Evolutionary conservation across 2,888 invertebrate genomes (phyloP), one percentile per base, ranked within the genome.

Genomic region (Limulus polyphemus): DNA sequence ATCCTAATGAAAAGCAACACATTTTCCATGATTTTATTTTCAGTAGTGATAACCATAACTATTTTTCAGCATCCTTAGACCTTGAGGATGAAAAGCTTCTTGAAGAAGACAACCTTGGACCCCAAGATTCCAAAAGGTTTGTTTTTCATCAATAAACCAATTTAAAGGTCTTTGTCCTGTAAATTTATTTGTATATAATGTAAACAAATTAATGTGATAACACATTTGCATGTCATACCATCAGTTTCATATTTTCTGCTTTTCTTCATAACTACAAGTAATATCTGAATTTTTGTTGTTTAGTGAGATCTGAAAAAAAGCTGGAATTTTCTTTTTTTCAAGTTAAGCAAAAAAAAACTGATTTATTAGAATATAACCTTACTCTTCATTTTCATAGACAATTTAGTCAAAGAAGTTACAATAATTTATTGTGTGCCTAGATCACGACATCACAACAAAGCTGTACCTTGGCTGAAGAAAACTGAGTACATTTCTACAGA

Each of bases 401-500:
- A 50, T 13, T 50, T n/a, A 50, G 13, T 50, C 13, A 50, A n/a
- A n/a, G 14, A 9, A 7, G 7, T 50, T n/a, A 50, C 3, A 10
- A n/a, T 50, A 14, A n/a, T 54, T 54, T 54, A 54, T 32, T 17
- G n/a, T 14, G 13, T 51, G 13, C 14, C 47, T 14, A 80, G 83
- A 69, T 97, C 97, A 0, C 83, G 90, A 10, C 95, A 97, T 79
- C 98, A 99, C 81, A 93, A 93, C 1, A 87, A 90, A 69, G 90
- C 88, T 74, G 98, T 99, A 1, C 97, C 99, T 0, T 99, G 99
- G 99, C 82, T 99, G 75, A 84, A 99, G 59, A 87, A 95, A 70
- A 99, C 99, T 0, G 99, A 99, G 77, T 99, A 99, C 74, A 99
- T 99, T 73, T 97, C 97, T 7, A 97, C 98, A 51, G 99, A 99